Conservation (phyloP, 1,140 invertebrate genomes). For the Helicoverpa zea region DNA sequence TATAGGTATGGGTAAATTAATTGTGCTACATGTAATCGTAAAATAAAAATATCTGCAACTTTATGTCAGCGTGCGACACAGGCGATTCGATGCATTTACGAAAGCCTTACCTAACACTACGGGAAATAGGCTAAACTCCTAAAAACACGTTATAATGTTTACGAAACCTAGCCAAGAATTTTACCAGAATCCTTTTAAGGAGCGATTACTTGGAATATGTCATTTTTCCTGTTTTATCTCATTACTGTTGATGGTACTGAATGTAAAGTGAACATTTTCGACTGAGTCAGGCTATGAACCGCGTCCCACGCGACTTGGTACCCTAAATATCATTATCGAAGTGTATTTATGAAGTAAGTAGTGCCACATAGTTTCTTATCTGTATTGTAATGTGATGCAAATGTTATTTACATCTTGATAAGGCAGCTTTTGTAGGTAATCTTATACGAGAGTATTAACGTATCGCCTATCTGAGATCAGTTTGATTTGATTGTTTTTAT, state of each 20-base stretch:
- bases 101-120: too few relatives aligned
- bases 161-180: constrained; percentile 1
- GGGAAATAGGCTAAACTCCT: too few relatives aligned
- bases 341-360: constrained; percentile 36
- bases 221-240: not conserved
- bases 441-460: constrained; percentile 12
- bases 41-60: too few relatives aligned
- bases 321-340: constrained; percentile 36
- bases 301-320: constrained; percentile 30
- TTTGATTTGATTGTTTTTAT: constrained; percentile 13
- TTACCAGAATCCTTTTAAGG: not conserved
- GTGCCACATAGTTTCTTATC: constrained; percentile 39
- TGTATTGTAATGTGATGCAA: constrained; percentile 39
- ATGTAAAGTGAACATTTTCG: constrained; percentile 7
- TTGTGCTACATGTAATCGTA: too few relatives aligned
- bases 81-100: too few relatives aligned
- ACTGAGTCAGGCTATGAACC: constrained; percentile 29
- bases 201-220: not conserved
- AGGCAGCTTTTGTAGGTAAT: not conserved
- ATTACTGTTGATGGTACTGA: not conserved
- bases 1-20: too few relatives aligned
- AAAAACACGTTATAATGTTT: too few relatives aligned
- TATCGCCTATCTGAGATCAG: not conserved
- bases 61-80: too few relatives aligned
- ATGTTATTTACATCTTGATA: constrained; percentile 39